A percentile compares a stretch with the other conserved stretches of the same genome.
phyloP scores from a whole-genome alignment of 1,140 invertebrate genomes.

The Kradibia gibbosae region DNA sequence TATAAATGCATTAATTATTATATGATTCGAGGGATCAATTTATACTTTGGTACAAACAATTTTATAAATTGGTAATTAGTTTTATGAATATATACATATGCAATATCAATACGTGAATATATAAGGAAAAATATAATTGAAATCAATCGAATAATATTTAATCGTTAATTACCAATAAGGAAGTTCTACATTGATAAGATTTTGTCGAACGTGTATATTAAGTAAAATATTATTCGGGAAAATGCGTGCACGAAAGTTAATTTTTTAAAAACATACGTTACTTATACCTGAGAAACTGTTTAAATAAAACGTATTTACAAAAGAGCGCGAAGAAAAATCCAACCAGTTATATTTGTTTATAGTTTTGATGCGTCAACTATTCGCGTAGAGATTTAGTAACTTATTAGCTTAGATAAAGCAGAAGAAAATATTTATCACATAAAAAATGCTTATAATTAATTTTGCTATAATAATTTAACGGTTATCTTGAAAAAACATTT shows the following conservation, averaged over 20 bases:
- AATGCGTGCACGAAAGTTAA: not conserved
- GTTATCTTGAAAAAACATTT: not conserved
- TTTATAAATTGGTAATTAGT: not conserved
- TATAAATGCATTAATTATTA: slow-evolving; percentile 1
- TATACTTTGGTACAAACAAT: not conserved
- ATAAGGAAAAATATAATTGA: not conserved
- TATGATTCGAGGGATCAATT: not conserved
- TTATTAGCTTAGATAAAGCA: not conserved
- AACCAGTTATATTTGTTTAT: not conserved
- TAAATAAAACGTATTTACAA: not conserved
- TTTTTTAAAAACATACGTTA: not conserved
- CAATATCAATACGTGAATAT: not conserved
- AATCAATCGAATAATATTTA: not conserved
- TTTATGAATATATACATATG: not conserved
- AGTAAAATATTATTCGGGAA: not conserved
- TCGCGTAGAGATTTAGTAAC: not conserved
- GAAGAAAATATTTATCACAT: not conserved
- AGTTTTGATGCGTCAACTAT: not conserved
- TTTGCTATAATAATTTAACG: not conserved
- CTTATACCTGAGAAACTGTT: not conserved
- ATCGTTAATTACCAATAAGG: not conserved
- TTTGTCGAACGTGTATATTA: not conserved
- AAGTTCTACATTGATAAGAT: not conserved
- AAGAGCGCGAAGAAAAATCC: not conserved
- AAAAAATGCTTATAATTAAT: not conserved